A percentile compares a stretch with the other conserved stretches of the same genome.
Conservation (phyloP, 2,113 vertebrate species). For the Sinocyclocheilus anshuiensis region DNA sequence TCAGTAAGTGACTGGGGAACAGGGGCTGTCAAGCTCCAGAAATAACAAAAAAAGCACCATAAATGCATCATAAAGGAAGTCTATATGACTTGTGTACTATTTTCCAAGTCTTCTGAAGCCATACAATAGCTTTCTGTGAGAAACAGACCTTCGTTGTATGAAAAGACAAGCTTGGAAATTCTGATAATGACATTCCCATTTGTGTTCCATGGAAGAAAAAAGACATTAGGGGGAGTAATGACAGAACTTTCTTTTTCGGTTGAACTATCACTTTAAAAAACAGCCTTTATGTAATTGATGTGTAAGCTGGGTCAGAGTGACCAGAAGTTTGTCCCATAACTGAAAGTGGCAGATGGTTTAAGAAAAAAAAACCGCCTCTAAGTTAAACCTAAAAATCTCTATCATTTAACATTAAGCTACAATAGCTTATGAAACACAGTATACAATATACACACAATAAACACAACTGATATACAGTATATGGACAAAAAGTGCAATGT, state of each 20-base stretch:
- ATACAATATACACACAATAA: background rate
- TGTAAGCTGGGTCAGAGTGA: no score
- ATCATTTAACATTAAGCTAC: background rate
- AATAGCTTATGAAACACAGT: background rate
- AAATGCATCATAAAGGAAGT: background rate
- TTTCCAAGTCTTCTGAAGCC: background rate
- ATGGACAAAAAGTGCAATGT: background rate
- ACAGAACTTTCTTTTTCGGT: background rate
- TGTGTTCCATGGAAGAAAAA: background rate
- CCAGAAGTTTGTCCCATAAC: background rate
- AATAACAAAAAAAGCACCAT: background rate
- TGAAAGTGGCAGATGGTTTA: background rate
- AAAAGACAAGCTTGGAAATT: background rate
- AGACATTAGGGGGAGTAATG: background rate
- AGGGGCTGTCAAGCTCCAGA: background rate
- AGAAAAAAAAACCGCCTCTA: no score
- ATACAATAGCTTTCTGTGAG: background rate
- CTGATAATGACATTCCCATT: background rate
- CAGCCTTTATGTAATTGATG: no score
- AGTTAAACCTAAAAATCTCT: background rate
- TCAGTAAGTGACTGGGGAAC: background rate
- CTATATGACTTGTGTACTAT: background rate
- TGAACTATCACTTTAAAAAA: background rate
- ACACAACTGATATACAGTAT: background rate
- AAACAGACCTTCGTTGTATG: background rate